phyloP scores from a whole-genome alignment of 2,113 vertebrate species.

The Leucopsar rothschildi region DNA sequence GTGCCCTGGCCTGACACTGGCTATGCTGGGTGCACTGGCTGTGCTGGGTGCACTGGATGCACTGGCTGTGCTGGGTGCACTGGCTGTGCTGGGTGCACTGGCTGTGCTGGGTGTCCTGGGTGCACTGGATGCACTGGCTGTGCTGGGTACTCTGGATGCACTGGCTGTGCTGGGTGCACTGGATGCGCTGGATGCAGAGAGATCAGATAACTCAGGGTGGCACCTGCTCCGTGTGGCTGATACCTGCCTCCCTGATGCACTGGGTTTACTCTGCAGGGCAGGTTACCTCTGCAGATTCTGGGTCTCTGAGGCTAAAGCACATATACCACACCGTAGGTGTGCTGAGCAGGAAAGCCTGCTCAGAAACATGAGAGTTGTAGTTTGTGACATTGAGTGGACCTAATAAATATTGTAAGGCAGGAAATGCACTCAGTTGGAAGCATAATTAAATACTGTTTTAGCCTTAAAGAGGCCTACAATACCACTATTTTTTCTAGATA shows the following conservation, averaged over 20 bases:
- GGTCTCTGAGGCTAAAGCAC: not conserved
- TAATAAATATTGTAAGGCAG: slow-evolving; percentile 17
- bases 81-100: accelerated
- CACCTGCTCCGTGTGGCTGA: not conserved
- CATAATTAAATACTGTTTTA: not conserved
- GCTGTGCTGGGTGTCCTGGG: not conserved
- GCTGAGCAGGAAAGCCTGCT: not conserved
- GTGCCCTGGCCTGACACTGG: not conserved
- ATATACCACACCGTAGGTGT: accelerated
- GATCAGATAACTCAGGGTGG: not conserved
- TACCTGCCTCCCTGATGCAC: not conserved
- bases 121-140: no score
- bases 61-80: not conserved
- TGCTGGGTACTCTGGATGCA: no score
- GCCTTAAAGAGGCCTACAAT: not conserved
- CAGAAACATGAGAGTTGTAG: not conserved
- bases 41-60: accelerated
- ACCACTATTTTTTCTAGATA: not conserved
- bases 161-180: accelerated
- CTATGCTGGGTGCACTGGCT: accelerated
- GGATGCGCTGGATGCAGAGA: not conserved
- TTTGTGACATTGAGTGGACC: not conserved
- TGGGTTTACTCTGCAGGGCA: not conserved
- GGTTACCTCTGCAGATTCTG: not conserved
- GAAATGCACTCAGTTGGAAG: not conserved